Conservation (phyloP, 2,888 invertebrate species). For the Dione juno region DNA sequence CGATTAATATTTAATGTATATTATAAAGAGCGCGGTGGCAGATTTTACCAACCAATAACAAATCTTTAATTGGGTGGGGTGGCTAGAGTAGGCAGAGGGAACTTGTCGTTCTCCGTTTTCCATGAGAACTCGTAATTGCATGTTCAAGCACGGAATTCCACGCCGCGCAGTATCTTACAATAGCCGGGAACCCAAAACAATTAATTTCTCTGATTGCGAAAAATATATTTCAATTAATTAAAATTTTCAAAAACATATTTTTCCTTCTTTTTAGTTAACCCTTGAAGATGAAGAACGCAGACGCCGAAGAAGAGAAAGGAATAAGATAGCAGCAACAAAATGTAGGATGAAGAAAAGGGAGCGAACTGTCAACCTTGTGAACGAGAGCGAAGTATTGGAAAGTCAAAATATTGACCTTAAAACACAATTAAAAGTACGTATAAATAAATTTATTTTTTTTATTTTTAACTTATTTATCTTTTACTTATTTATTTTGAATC, state of each 20-base stretch:
- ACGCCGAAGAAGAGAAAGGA: constrained; percentile 92
- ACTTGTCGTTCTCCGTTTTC: too few species aligned
- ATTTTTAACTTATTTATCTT: too few species aligned
- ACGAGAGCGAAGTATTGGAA: constrained; percentile 93
- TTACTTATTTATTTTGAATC: too few species aligned
- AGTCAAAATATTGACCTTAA: constrained; percentile 93
- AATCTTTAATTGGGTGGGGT: background rate
- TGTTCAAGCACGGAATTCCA: too few species aligned
- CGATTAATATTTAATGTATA: background rate
- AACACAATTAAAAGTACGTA: constrained; percentile 86
- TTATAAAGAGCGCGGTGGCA: background rate
- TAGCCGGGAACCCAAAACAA: too few species aligned
- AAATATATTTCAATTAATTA: too few species aligned
- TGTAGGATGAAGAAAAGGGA: constrained; percentile 97
- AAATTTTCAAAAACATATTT: too few species aligned
- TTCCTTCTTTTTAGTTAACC: constrained; percentile 87
- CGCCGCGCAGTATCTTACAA: too few species aligned
- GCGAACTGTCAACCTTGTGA: constrained; percentile 92
- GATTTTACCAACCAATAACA: background rate
- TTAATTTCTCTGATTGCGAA: too few species aligned
- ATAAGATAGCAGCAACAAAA: constrained; percentile 97
- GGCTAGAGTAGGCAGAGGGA: too few species aligned
- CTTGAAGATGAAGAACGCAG: constrained; percentile 96
- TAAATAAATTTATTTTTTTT: background rate
- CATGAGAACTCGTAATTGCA: too few species aligned